Percentiles rank a stretch among this genome's conserved stretches.
phyloP scores from a whole-genome alignment of 2,113 vertebrate species.

The Oriolus oriolus region DNA sequence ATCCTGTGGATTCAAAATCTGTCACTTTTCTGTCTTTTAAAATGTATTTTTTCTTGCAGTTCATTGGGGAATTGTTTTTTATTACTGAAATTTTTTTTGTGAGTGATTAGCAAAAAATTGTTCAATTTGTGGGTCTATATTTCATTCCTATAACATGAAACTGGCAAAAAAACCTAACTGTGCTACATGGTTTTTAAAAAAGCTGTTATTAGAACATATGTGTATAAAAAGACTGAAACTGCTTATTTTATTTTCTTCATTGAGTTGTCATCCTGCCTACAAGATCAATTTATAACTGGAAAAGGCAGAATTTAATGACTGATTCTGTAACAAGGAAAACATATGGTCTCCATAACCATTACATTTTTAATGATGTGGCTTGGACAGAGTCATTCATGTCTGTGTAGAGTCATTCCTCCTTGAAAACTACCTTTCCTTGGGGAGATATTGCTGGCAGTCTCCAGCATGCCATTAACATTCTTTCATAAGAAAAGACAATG shows the following conservation, averaged over 20 bases:
- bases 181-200: not conserved
- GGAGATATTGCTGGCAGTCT: not conserved
- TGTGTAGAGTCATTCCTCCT: not conserved
- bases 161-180: not conserved
- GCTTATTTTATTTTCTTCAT: slow-evolving; percentile 23
- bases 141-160: slow-evolving; percentile 9
- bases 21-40: slow-evolving; percentile 35
- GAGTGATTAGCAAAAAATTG: slow-evolving; percentile 21
- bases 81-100: not conserved
- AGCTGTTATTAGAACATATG: not conserved
- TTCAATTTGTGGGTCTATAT: not conserved
- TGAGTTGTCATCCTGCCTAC: slow-evolving; percentile 22
- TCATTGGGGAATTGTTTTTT: slow-evolving; percentile 26
- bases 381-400: not conserved
- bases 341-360: slow-evolving; percentile 42
- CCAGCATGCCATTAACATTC: not conserved
- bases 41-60: slow-evolving; percentile 23
- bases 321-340: slow-evolving; percentile 1
- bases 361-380: slow-evolving; percentile 35
- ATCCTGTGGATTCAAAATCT: not conserved
- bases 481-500: not conserved
- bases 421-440: not conserved
- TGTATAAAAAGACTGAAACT: not conserved
- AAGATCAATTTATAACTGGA: slow-evolving; percentile 13
- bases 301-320: slow-evolving; percentile 13